phyloP scores from a whole-genome alignment of 2,888 invertebrate genomes.

The Scrobipalpa atriplicella region DNA sequence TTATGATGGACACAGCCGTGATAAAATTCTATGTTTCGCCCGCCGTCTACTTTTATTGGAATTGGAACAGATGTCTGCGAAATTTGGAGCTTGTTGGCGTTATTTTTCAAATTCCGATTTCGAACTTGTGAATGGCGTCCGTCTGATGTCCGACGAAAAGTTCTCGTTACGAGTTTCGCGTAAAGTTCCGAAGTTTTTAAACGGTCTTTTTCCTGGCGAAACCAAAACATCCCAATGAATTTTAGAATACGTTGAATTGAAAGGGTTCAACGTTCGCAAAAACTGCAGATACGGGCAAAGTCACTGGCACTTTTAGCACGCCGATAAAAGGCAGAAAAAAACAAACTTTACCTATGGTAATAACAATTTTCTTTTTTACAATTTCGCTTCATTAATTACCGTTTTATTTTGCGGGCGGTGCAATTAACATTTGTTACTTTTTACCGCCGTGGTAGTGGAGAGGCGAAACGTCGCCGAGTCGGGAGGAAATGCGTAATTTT shows the following conservation, averaged over 20 bases:
- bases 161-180: constrained; percentile 21
- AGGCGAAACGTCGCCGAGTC: constrained; percentile 74
- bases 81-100: constrained; percentile 34
- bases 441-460: constrained; percentile 55
- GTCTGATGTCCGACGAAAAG: constrained; percentile 24
- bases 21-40: constrained; percentile 76
- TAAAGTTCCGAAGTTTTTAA: constrained; percentile 21
- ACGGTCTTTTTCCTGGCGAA: constrained; percentile 23
- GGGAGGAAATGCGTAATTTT: constrained; percentile 78
- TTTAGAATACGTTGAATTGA: constrained; percentile 20
- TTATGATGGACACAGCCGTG: constrained; percentile 76
- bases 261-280: constrained; percentile 22
- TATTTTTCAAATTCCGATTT: constrained; percentile 29
- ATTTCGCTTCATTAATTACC: constrained; percentile 70
- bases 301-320: constrained; percentile 28
- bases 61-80: constrained; percentile 69
- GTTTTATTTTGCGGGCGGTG: constrained; percentile 66
- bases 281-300: constrained; percentile 25
- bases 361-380: constrained; percentile 62
- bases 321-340: constrained; percentile 29
- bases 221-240: constrained; percentile 24
- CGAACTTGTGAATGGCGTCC: constrained; percentile 19
- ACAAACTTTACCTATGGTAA: constrained; percentile 46
- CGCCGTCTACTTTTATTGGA: constrained; percentile 70
- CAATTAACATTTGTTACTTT: constrained; percentile 75